Percentiles rank a stretch among this genome's conserved stretches.
These are phyloP conservation scores for Armadillidium nasatum DNA, from an alignment of 1,140 invertebrate species.

Conservation along the genomic window DNA sequence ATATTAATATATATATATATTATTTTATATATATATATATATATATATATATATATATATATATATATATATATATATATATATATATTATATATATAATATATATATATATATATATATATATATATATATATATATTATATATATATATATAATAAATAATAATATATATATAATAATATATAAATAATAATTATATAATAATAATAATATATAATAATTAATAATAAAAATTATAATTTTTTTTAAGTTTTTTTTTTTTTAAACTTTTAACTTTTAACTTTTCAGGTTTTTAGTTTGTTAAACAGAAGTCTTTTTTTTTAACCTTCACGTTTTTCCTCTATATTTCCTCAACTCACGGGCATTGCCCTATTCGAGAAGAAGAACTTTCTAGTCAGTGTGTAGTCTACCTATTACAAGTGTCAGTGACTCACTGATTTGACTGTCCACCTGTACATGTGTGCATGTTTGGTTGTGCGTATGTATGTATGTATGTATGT, in stretches of 20 bases:
- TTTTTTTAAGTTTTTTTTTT: too few species aligned
- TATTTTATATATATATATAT: conserved; percentile 2
- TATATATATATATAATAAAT: neutral
- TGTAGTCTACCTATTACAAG: neutral
- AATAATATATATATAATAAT: neutral
- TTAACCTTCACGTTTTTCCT: neutral
- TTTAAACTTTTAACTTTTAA: neutral
- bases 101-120: neutral
- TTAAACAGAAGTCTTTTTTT: neutral
- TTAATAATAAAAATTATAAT: too few species aligned
- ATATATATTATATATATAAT: neutral
- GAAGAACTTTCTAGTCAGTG: neutral
- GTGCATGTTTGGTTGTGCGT: neutral
- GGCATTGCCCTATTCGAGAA: too few species aligned
- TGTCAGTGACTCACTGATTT: neutral
- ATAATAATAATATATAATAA: neutral
- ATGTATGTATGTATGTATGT: too few species aligned
- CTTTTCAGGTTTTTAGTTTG: neutral
- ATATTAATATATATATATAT: neutral
- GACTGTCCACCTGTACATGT: neutral
- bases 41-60: conserved; percentile 6
- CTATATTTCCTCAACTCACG: neutral
- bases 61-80: conserved; percentile 6
- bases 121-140: neutral
- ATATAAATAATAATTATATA: neutral